Evolutionary conservation across 2,888 invertebrate species (phyloP).

Genomic region (Sminthurides aquaticus): DNA sequence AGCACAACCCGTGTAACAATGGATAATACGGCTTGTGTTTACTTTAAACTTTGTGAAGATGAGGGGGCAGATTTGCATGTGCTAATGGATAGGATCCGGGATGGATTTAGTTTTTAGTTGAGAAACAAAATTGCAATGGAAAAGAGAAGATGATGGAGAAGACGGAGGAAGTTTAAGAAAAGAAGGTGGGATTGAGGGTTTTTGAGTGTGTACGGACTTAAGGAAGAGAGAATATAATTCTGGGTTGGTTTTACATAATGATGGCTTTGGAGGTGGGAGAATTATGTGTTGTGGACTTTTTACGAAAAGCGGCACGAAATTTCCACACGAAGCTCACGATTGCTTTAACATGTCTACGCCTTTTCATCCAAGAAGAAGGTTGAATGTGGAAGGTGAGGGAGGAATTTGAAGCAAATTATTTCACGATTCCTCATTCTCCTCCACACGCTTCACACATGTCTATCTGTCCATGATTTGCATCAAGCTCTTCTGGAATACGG

Average conservation of each 20-base stretch:
- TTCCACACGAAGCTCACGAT: neutral
- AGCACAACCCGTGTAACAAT: too few relatives aligned
- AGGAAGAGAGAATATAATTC: neutral
- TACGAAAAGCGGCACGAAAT: neutral
- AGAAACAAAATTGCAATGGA: too few relatives aligned
- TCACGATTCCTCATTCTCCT: neutral
- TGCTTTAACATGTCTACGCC: neutral
- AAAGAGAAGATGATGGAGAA: too few relatives aligned
- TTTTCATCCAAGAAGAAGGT: neutral
- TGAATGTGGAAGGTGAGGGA: neutral
- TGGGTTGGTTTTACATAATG: neutral
- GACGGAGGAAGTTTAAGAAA: too few relatives aligned
- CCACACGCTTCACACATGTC: neutral
- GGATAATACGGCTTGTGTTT: too few relatives aligned
- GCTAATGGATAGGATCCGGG: too few relatives aligned
- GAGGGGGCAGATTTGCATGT: too few relatives aligned
- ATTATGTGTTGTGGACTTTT: neutral
- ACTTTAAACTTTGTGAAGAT: too few relatives aligned
- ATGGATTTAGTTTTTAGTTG: too few relatives aligned
- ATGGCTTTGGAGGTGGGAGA: neutral
- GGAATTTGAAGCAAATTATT: neutral
- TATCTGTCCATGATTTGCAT: neutral
- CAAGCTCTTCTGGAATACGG: too few relatives aligned
- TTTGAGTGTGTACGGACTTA: too few relatives aligned
- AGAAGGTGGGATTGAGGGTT: too few relatives aligned